Evolutionary conservation across 2,888 invertebrate species (phyloP).

Genomic region (Aphelenchoides bicaudatus): DNA sequence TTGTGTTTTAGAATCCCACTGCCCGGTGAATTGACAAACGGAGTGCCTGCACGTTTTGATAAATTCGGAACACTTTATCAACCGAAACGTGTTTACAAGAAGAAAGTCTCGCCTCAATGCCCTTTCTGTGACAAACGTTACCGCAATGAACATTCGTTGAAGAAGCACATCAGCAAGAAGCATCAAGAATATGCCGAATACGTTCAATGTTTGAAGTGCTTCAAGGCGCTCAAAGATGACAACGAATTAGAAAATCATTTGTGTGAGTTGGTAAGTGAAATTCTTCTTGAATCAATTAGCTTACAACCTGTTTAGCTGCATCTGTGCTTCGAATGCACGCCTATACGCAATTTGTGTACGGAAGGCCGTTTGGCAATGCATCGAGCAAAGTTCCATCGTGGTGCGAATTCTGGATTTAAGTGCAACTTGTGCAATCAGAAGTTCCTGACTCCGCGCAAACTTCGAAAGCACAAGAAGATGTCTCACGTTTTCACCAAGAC

Average conservation of each 20-base stretch:
- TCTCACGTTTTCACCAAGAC: conserved; percentile 59
- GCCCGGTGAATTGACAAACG: conserved; percentile 52
- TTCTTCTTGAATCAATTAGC: conserved; percentile 9
- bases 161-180: conserved; percentile 58
- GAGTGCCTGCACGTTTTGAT: conserved; percentile 53
- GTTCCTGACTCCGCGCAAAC: conserved; percentile 59
- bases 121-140: conserved; percentile 61
- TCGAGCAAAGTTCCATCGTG: conserved; percentile 45
- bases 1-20: conserved; percentile 49
- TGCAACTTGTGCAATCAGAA: conserved; percentile 58
- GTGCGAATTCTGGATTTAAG: conserved; percentile 54
- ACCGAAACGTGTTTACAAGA: conserved; percentile 51
- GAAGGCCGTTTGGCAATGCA: conserved; percentile 37
- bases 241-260: conserved; percentile 46
- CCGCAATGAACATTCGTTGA: conserved; percentile 58
- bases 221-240: conserved; percentile 44
- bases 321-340: conserved; percentile 58
- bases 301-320: conserved; percentile 39
- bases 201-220: conserved; percentile 58
- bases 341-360: conserved; percentile 57
- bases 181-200: conserved; percentile 57
- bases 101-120: conserved; percentile 60
- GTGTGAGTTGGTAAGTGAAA: conserved; percentile 49
- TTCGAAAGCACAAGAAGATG: conserved; percentile 61
- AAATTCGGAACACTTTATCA: conserved; percentile 44